phyloP scores from a whole-genome alignment of 1,140 invertebrate species.

The Drosophila persimilis region DNA sequence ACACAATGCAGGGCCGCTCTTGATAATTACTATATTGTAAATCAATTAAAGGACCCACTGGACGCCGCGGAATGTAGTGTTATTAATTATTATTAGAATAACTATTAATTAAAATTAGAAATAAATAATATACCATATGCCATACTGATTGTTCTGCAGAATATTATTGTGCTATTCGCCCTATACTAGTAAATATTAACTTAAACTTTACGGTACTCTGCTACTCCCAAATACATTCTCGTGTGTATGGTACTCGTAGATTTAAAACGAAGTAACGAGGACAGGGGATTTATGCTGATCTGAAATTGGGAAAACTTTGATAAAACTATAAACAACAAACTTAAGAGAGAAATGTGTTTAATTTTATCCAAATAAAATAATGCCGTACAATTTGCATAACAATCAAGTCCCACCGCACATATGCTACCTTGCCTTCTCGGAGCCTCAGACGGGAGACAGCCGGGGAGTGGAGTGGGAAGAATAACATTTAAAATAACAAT shows the following conservation, averaged over 20 bases:
- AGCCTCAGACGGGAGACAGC: conserved; percentile 2
- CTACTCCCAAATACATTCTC: too few species aligned
- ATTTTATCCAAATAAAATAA: conserved; percentile 24
- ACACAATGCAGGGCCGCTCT: conserved; percentile 13
- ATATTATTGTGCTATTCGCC: too few species aligned
- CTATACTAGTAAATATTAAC: too few species aligned
- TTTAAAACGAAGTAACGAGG: not conserved
- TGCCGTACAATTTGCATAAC: conserved; percentile 53
- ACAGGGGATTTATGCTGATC: not conserved
- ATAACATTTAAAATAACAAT: conserved; percentile 58
- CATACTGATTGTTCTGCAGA: too few species aligned
- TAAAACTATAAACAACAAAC: not conserved
- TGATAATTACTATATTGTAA: too few species aligned
- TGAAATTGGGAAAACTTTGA: not conserved
- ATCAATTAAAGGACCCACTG: too few species aligned
- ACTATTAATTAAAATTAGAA: too few species aligned
- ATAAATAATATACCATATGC: too few species aligned
- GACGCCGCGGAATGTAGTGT: too few species aligned
- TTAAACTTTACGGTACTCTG: too few species aligned
- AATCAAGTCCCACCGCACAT: conserved; percentile 31
- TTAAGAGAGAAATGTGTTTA: conserved; percentile 20
- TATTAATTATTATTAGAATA: too few species aligned
- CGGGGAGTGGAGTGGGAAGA: conserved; percentile 5
- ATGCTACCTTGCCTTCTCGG: conserved; percentile 7
- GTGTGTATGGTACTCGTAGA: not conserved